phyloP scores from a whole-genome alignment of 2,113 vertebrate genomes.

The Clarias macrocephalus region DNA sequence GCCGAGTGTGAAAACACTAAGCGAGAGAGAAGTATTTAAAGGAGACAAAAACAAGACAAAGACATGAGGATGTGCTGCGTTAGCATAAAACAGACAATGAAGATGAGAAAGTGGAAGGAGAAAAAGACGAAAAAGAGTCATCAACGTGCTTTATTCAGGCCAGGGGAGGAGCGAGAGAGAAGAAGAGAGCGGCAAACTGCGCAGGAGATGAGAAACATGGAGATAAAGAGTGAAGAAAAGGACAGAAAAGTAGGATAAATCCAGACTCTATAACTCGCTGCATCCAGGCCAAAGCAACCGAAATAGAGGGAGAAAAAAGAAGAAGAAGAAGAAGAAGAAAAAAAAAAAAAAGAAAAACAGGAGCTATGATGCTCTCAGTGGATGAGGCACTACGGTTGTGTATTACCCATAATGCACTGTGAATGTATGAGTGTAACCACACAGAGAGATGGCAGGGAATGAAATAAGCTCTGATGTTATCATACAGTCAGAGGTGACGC shows the following conservation, averaged over 20 bases:
- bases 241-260: conserved; percentile 4
- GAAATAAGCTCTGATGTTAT: background rate
- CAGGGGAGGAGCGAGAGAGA: background rate
- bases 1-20: background rate
- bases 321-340: too few species aligned
- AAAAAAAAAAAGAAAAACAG: background rate
- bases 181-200: background rate
- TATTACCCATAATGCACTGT: background rate
- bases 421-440: background rate
- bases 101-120: background rate
- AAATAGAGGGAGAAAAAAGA: background rate
- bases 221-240: background rate
- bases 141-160: conserved; percentile 1
- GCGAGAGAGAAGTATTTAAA: background rate
- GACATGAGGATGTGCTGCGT: background rate
- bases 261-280: background rate
- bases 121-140: background rate
- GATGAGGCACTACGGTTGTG: background rate
- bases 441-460: background rate
- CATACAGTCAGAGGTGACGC: background rate
- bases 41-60: background rate
- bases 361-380: background rate
- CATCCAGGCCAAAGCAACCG: background rate
- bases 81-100: background rate
- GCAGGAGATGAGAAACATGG: background rate